phyloP scores from a whole-genome alignment of 2,113 vertebrate species.

The Vulpes ferrilata region DNA sequence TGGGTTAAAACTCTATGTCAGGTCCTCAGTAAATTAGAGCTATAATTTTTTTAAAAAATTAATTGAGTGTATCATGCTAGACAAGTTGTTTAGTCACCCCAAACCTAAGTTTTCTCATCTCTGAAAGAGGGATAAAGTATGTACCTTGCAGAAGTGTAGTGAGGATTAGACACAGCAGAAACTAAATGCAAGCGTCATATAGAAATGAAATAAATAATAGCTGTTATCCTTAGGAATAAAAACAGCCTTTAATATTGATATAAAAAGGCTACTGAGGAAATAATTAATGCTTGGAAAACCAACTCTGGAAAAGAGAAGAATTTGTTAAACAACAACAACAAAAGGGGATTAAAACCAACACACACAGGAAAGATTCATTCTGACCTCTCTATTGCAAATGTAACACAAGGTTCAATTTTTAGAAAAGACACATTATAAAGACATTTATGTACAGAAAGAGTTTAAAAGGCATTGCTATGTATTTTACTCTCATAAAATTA shows the following conservation, averaged over 20 bases:
- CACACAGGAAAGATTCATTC: not conserved
- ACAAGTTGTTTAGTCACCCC: not conserved
- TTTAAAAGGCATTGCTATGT: not conserved
- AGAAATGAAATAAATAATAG: conserved; percentile 9
- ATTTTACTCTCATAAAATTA: not conserved
- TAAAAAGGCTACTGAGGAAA: not conserved
- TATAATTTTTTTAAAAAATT: not conserved
- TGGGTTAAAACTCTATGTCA: not conserved
- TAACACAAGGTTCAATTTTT: not conserved
- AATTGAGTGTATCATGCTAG: not conserved
- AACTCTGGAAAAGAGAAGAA: not conserved
- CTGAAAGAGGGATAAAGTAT: not conserved
- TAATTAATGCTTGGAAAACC: not conserved
- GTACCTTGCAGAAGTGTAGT: not conserved
- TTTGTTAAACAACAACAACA: not conserved
- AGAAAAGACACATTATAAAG: not conserved
- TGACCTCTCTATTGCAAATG: not conserved
- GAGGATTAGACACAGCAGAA: not conserved
- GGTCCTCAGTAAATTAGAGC: not conserved
- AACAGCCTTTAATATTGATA: not conserved
- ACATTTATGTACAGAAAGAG: not conserved
- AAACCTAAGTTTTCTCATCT: conserved; percentile 19
- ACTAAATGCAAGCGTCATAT: not conserved
- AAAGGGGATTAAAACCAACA: not conserved
- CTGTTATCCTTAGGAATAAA: not conserved